Conservation (phyloP, 2,113 vertebrate species). For the human (Homo sapiens) region GRCh38 chr2:144156501-144157000, state of each 20-base stretch:
- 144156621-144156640: conserved; percentile 22
- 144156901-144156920: neutral
- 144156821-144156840: neutral
- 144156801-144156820: neutral
- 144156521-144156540: neutral
- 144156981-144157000: neutral
- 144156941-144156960: neutral
- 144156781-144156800: neutral
- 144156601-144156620: conserved; percentile 1
- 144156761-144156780: neutral
- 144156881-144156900: neutral
- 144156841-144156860: neutral
- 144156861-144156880: neutral
- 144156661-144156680: neutral
- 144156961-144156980: neutral
- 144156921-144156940: neutral
- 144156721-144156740: neutral
- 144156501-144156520: conserved; percentile 29
- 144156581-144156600: neutral
- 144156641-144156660: neutral
- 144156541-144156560: conserved; percentile 28
- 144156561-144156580: neutral
- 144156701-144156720: neutral
- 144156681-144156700: neutral
- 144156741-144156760: neutral